Evolutionary conservation across 2,888 invertebrate species (phyloP).

Genomic region (Lomographa bimaculata): DNA sequence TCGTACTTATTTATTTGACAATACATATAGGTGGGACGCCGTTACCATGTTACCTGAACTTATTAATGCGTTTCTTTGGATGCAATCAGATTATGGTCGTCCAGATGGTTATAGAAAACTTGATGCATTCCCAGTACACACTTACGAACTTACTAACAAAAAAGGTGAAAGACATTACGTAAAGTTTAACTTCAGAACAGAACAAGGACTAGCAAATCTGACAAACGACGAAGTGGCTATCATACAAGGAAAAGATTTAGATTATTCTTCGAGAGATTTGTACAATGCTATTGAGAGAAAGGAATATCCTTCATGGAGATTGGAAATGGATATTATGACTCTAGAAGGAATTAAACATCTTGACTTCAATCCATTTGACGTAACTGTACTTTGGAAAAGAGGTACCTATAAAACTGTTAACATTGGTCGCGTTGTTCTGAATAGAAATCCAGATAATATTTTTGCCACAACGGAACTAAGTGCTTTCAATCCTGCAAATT

Average conservation of each 20-base stretch:
- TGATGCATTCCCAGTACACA: conserved; percentile 95
- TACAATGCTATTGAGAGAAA: conserved; percentile 61
- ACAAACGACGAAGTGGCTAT: conserved; percentile 81
- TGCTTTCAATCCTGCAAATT: conserved; percentile 63
- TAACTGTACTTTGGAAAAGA: conserved; percentile 58
- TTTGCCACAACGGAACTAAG: conserved; percentile 76
- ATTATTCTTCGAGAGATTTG: conserved; percentile 92
- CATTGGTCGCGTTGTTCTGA: conserved; percentile 54
- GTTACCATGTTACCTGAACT: conserved; percentile 83
- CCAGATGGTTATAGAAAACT: conserved; percentile 94
- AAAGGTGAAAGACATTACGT: conserved; percentile 87
- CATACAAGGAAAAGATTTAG: conserved; percentile 90
- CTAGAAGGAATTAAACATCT: conserved; percentile 43
- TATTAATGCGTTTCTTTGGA: conserved; percentile 87
- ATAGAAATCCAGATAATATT: no score
- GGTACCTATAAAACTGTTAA: conserved; percentile 54
- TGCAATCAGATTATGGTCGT: conserved; percentile 93
- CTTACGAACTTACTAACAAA: conserved; percentile 93
- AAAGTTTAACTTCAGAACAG: conserved; percentile 94
- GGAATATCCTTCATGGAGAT: conserved; percentile 52
- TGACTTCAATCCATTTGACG: conserved; percentile 61
- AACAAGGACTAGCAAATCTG: conserved; percentile 92
- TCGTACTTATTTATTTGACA: conserved; percentile 62
- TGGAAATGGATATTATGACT: conserved; percentile 60
- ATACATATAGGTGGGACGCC: conserved; percentile 76